Evolutionary conservation across 2,888 invertebrate species (phyloP), one percentile per base, ranked within the genome.

Genomic region (Tachystola acroxantha): DNA sequence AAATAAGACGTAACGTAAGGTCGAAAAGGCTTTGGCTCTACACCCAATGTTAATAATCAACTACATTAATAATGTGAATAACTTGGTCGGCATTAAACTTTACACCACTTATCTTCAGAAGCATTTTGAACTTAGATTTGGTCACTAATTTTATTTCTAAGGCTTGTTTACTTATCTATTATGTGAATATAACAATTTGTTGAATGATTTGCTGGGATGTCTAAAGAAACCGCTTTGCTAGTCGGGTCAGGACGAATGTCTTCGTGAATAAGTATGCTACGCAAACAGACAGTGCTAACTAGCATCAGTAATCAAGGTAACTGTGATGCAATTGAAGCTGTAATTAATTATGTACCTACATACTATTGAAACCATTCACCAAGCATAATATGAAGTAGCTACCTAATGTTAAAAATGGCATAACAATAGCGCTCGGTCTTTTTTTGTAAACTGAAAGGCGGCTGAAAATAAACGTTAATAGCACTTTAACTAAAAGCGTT

Each of bases 101-200:
- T 27, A 27, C 27, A 22, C 28, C 22, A 29, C 33, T 42, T 46
- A 37, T 46, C 45, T 54, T 51, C 50, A 39, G 48, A 7, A 22
- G 64, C 55, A 59, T 60, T 55, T 52, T 48, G 40, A 36, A 43
- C 30, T 27, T 52, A 52, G 48, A 46, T 46, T 43, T 56, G 45
- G 57, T 59, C 53, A 65, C 66, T 66, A 66, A 67, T 64, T 53
- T 52, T 37, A 40, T 42, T 44, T 42, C 40, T 65, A 57, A 59
- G 47, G 72, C 72, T 72, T 71, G 61, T 64, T 66, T 48, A 64
- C 52, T 50, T 52, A 64, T 43, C 43, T 39, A n/a, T 40, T 42
- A 32, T 50, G 52, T 48, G 42, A 50, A 43, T 43, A 46, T 37
- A 37, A 37, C 43, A 40, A 52, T 38, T 32, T 12, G 13, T 36